Percentiles rank a stretch among this genome's conserved stretches.
Conservation (phyloP, 2,797 vertebrate genomes). For the Euphonia xanthogaster region DNA sequence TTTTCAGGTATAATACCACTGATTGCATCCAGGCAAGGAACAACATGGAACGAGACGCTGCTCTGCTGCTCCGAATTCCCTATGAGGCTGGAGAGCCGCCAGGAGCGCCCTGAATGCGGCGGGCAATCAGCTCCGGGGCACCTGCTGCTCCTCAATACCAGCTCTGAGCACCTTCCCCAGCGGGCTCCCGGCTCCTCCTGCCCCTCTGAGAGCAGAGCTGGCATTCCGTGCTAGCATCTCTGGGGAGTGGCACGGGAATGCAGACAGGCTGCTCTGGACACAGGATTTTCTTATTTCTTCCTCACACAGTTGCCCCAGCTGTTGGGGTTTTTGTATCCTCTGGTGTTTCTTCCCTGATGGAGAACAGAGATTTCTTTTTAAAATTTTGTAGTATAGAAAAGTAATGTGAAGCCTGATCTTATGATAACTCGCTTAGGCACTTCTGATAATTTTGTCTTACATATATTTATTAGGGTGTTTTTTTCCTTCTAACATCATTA, state of each 20-base stretch:
- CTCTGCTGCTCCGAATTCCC: background rate
- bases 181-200: background rate
- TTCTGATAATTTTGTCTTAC: constrained; percentile 28
- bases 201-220: background rate
- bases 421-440: background rate
- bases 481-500: constrained; percentile 8
- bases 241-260: background rate
- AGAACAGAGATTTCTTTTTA: background rate
- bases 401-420: background rate
- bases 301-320: background rate
- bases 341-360: background rate
- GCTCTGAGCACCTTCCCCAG: background rate
- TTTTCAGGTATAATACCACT: constrained; percentile 26
- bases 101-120: background rate
- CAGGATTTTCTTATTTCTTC: background rate
- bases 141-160: background rate
- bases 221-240: background rate
- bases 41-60: background rate
- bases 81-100: background rate
- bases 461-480: background rate
- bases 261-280: background rate
- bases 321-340: background rate
- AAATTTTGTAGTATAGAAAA: background rate
- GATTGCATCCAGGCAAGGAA: constrained; percentile 17
- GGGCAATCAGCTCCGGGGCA: background rate